phyloP scores from a whole-genome alignment of 2,888 invertebrate genomes.

The Cataglyphis cursor region DNA sequence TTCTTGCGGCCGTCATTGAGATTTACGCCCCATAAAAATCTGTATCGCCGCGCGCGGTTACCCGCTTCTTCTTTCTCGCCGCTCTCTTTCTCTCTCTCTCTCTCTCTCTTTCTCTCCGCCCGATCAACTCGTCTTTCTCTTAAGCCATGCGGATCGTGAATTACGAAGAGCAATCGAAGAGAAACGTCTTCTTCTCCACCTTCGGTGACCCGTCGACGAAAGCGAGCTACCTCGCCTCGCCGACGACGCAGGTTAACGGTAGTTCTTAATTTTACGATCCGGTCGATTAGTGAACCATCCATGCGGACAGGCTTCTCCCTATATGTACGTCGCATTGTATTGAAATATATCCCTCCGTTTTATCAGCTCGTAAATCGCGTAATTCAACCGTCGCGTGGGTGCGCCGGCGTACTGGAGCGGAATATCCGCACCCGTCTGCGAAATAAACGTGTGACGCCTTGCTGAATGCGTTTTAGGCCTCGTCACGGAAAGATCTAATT shows the following conservation, averaged over 20 bases:
- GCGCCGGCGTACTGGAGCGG: conserved; percentile 50
- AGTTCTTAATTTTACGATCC: conserved; percentile 55
- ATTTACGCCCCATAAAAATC: conserved; percentile 75
- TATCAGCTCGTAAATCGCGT: conserved; percentile 52
- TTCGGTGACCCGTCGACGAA: conserved; percentile 36
- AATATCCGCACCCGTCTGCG: conserved; percentile 43
- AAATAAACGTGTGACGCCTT: conserved; percentile 9
- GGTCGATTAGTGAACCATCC: conserved; percentile 39
- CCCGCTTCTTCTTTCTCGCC: conserved; percentile 26
- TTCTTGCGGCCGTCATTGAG: conserved; percentile 66
- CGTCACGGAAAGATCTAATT: background rate
- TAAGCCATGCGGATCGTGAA: conserved; percentile 57
- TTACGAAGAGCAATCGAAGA: conserved; percentile 65
- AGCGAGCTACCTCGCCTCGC: conserved; percentile 4
- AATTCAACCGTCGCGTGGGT: conserved; percentile 44
- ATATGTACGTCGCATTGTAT: conserved; percentile 22
- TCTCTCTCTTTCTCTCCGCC: background rate
- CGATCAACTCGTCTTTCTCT: conserved; percentile 10
- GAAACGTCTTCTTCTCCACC: conserved; percentile 70
- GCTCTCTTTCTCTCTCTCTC: background rate
- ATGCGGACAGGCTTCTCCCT: background rate
- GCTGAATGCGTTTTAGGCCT: background rate
- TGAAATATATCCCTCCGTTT: conserved; percentile 36
- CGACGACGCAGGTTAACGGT: conserved; percentile 38
- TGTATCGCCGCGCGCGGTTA: conserved; percentile 59